A percentile compares a stretch with the other conserved stretches of the same genome.
Evolutionary conservation across 2,888 invertebrate genomes (phyloP).

Genomic region (Agrochola litura): DNA sequence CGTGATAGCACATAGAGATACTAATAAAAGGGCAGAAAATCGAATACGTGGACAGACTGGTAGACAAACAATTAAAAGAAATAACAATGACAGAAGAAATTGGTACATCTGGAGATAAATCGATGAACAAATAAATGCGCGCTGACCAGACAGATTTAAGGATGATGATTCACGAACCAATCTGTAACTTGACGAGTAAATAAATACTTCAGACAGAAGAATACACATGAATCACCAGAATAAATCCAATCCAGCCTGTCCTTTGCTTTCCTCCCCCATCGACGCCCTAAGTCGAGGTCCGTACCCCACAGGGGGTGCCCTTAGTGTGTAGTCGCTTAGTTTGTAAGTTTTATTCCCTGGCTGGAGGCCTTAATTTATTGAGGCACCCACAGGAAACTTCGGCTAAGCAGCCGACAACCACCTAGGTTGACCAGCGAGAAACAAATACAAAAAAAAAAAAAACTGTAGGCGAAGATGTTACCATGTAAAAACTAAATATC

Average conservation of each 20-base stretch:
- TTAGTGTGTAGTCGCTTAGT: too few species aligned
- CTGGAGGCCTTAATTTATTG: too few species aligned
- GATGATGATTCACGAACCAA: not conserved
- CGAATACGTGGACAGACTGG: not conserved
- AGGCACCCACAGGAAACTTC: too few species aligned
- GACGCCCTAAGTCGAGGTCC: too few species aligned
- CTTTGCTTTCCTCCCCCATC: too few species aligned
- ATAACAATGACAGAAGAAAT: not conserved
- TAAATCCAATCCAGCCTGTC: too few species aligned
- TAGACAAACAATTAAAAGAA: not conserved
- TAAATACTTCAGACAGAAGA: not conserved
- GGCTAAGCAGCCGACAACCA: too few species aligned
- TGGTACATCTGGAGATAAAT: not conserved
- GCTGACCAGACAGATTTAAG: not conserved
- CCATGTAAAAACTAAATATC: not conserved
- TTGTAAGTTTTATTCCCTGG: too few species aligned
- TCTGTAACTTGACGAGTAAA: not conserved
- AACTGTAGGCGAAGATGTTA: not conserved
- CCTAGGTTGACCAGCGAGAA: too few species aligned
- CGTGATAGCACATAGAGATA: not conserved
- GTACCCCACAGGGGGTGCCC: too few species aligned
- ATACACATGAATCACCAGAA: not conserved
- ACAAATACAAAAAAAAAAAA: too few species aligned
- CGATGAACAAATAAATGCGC: not conserved
- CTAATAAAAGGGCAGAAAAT: not conserved